Evolutionary conservation across 2,888 invertebrate genomes (phyloP).

Genomic region (Nymphalis c-album): DNA sequence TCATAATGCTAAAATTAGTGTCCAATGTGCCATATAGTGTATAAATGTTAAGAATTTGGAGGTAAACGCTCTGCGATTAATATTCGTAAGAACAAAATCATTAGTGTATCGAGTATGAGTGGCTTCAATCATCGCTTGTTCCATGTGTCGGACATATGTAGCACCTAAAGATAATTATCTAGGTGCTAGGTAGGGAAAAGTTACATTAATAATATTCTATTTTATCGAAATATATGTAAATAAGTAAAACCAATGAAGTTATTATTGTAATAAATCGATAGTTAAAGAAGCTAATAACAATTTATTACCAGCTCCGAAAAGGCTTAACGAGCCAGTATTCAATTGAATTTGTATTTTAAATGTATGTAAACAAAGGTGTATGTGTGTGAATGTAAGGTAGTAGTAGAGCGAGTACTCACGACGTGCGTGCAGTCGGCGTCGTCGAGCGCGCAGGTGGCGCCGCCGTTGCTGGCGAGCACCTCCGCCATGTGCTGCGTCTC

Average conservation of each 20-base stretch:
- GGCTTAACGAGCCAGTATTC: too few species aligned
- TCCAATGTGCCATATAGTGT: conserved; percentile 58
- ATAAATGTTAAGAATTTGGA: conserved; percentile 59
- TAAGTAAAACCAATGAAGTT: too few species aligned
- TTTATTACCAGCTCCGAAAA: too few species aligned
- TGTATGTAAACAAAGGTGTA: not conserved
- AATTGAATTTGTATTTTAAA: not conserved
- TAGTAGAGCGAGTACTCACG: conserved; percentile 82
- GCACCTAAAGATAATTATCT: not conserved
- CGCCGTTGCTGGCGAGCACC: conserved; percentile 92
- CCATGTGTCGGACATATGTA: not conserved
- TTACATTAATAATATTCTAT: not conserved
- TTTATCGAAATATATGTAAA: not conserved
- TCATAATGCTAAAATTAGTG: conserved; percentile 67
- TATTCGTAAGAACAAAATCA: conserved; percentile 16
- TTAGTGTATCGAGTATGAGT: conserved; percentile 28
- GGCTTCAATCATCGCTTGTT: conserved; percentile 17
- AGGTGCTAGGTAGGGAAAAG: not conserved
- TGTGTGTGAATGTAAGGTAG: not conserved
- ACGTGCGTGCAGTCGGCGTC: conserved; percentile 95
- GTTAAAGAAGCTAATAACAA: too few species aligned
- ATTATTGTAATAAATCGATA: too few species aligned
- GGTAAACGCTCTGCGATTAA: conserved; percentile 54
- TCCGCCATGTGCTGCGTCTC: conserved; percentile 96
- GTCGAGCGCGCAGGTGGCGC: conserved; percentile 87